Evolutionary conservation across 1,140 invertebrate species (phyloP), one percentile per base, ranked within the genome.

Genomic region (Drosophila tristis): DNA sequence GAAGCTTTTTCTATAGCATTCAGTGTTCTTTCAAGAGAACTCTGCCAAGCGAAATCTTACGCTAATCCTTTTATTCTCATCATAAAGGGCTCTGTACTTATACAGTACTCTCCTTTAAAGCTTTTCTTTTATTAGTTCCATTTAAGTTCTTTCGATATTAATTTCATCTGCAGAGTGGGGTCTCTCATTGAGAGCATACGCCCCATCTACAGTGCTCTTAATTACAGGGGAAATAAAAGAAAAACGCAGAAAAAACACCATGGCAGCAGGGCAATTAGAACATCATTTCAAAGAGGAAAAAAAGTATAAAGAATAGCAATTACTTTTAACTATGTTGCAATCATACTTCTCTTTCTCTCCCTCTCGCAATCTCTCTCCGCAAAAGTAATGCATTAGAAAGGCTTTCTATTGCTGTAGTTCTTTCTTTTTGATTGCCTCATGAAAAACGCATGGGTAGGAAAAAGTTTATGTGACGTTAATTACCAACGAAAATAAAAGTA

Each of bases 211-310:
- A 78, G 53, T 57, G 57, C 61, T 74, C 61, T 80, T 85, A 78
- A 78, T 78, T 78, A 65, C 70, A 23, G 58, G 53, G 49, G 35
- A 39, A 51, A 70, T 70, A 62, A 49, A 61, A 35, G 23, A 49
- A 47, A 63, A 50, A 16, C 45, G 13, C 35, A 55, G 23, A 35
- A 39, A 39, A 39, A 65, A 55, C 1, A 20, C 31, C 42, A 67
- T 73, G 50, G 78, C 49, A 49, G 53, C 35, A 13, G 61, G 44
- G 68, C 73, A 87, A 85, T 87, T 81, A 78, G 81, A 87, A 87
- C 74, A 44, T 39, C 35, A 39, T 39, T 39, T 39, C 35, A 39
- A 39, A 50, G 45, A 70, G 31, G 66, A 78, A 76, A 85, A 77
- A 74, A 50, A 50, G 53, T 75, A 67, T 63, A 5, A 45, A 57